Evolutionary conservation across 2,113 vertebrate species (phyloP), one percentile per base, ranked within the genome.

Genomic region (Caretta caretta): DNA sequence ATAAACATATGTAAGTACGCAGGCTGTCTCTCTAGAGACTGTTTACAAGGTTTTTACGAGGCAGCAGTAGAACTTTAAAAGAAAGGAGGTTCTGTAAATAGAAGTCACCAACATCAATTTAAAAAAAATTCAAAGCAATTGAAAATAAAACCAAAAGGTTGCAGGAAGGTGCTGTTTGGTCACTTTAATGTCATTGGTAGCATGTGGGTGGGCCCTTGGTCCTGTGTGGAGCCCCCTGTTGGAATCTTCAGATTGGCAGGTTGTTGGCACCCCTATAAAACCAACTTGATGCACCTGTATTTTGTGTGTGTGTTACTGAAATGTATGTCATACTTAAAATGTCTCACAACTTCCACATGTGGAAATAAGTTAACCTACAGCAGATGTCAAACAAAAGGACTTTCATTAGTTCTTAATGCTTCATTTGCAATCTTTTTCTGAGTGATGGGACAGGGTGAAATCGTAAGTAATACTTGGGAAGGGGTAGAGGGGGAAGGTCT

Each of bases 81-180:
- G n/a, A 95, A 92, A 78, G 49, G 49, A 80, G 2, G 4, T 83
- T 85, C 83, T 91, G 91, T 82, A 91, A 91, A 75, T 80, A 91
- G 91, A 80, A 38, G 38, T 57, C 35, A 53, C 8, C 51, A 81
- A 87, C 51, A 9, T 80, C 65, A 53, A 89, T 93, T 87, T 53
- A 89, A 95, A 84, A 92, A 50, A 11, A 89, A 83, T 65, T 90
- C 51, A 57, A 56, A 83, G 20, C 62, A n/a, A 19, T 69, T 14
- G 3, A 69, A 69, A 69, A 69, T 69, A 69, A 69, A 69, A 69
- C 62, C 35, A n/a, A 69, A 69, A 69, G 35, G 17, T 69, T 69
- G 31, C 62, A 62, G 13, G 29, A 65, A 16, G 24, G 51, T 82
- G 49, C 29, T 17, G 54, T 19, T 92, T 42, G 51, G 10, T 90